These are phyloP conservation scores for Trichonephila clavata DNA, from an alignment of 1,140 invertebrate species.

Conservation along the genomic window DNA sequence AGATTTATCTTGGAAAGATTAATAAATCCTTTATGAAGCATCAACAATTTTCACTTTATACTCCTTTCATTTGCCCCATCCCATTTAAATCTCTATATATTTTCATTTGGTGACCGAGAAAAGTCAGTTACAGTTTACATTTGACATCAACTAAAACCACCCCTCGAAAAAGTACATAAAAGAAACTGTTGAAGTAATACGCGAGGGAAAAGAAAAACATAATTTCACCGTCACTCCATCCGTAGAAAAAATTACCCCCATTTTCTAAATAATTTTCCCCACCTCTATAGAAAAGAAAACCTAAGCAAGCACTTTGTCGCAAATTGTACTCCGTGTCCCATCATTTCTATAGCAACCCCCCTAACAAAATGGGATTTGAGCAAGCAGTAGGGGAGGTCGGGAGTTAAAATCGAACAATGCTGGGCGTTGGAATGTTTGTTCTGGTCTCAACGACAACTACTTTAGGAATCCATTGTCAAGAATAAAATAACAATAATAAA, in stretches of 20 bases:
- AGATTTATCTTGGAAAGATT: too few species aligned
- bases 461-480: slow-evolving; percentile 66
- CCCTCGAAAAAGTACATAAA: background rate
- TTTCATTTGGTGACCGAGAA: background rate
- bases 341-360: background rate
- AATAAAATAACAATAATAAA: background rate
- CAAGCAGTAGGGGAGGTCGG: background rate
- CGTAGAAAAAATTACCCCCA: slow-evolving; percentile 55
- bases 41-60: too few species aligned
- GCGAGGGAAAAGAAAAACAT: slow-evolving; percentile 23
- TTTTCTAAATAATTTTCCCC: slow-evolving; percentile 23
- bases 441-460: slow-evolving; percentile 71
- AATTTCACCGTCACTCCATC: slow-evolving; percentile 15
- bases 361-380: slow-evolving; percentile 3
- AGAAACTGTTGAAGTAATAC: background rate
- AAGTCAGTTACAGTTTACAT: background rate
- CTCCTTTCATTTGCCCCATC: background rate
- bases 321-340: slow-evolving; percentile 38
- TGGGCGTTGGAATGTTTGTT: slow-evolving; percentile 66
- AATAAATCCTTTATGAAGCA: too few species aligned
- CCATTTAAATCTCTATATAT: background rate
- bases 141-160: background rate
- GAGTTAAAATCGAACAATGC: slow-evolving; percentile 45
- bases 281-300: slow-evolving; percentile 5
- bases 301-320: slow-evolving; percentile 70